Evolutionary conservation across 2,113 vertebrate genomes (phyloP), one percentile per base, ranked within the genome.

Genomic region (Coturnix japonica): DNA sequence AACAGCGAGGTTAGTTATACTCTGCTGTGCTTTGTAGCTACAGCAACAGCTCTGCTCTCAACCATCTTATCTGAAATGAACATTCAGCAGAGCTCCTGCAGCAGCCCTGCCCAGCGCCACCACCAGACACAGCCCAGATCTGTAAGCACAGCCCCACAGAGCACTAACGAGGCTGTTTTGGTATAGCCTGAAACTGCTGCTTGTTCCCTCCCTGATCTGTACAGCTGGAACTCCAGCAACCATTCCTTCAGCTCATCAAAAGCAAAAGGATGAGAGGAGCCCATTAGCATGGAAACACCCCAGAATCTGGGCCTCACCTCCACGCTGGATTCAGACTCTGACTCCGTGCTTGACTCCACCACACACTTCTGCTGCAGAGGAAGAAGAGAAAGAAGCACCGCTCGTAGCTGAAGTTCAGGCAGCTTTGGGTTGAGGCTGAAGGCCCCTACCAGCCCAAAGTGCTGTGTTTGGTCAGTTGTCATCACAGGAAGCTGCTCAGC

Each of bases 281-380:
- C 7, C 37, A 47, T 7, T 47, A 37, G 16, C 21, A 6, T 5
- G 16, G 35, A 18, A 63, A 13, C 1, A 3, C 26, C 25, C 23
- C 21, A 30, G 35, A 21, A 69, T 66, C 11, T 16, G 11, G 20
- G 7, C 77, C 61, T 89, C 97, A 98, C 98, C 98, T 98, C 97
- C 0, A 39, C 35, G 4, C 96, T 97, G 59, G 95, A 95, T 91
- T 98, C 98, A 1, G 98, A 97, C 90, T 98, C 98, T 0, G 98
- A 98, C 75, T 98, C 98, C 1, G 98, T 97, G 82, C 98, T 99
- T 28, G 98, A 98, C 70, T 98, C 98, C 78, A 98, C 96, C 80
- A 92, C 95, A 75, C 98, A 98, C 96, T 98, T 98, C 93, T 81
- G 75, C 96, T 97, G 86, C 43, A 65, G 80, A 69, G 73, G 43